These are phyloP conservation scores for Ceriagrion tenellum DNA, from an alignment of 2,888 invertebrate species.

Conservation along the genomic window DNA sequence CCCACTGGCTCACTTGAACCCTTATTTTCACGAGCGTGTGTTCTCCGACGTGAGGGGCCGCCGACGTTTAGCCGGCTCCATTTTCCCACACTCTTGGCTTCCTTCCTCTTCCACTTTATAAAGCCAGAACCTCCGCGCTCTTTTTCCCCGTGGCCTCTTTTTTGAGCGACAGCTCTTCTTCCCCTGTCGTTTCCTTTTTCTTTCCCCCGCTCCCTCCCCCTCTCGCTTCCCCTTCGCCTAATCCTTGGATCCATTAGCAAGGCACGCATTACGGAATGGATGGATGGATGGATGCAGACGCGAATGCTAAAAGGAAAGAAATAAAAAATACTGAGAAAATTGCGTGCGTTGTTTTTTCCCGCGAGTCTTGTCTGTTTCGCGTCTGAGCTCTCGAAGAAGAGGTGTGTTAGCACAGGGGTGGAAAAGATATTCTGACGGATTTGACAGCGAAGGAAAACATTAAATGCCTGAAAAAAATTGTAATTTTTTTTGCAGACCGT, in stretches of 20 bases:
- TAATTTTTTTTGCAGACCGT: too few relatives aligned
- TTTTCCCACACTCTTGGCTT: too few relatives aligned
- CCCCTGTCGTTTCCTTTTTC: background rate
- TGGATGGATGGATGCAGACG: background rate
- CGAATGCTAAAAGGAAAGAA: background rate
- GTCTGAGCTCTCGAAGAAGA: background rate
- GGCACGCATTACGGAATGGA: background rate
- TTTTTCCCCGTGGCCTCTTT: background rate
- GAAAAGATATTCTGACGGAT: too few relatives aligned
- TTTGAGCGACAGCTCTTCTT: background rate
- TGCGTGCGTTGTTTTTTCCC: background rate
- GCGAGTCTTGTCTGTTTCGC: background rate
- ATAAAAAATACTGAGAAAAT: background rate
- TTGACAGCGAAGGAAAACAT: too few relatives aligned
- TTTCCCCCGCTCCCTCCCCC: background rate
- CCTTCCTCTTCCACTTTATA: background rate
- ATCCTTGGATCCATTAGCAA: constrained; percentile 10
- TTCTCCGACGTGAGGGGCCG: background rate
- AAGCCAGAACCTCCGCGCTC: background rate
- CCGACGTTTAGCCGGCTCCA: background rate
- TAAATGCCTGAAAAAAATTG: too few relatives aligned
- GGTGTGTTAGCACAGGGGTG: too few relatives aligned
- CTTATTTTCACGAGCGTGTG: background rate
- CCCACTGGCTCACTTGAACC: too few relatives aligned
- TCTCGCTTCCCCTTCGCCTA: background rate